Evolutionary conservation across 2,888 invertebrate genomes (phyloP), one percentile per base, ranked within the genome.

Genomic region (Leptarthrus brevirostris): DNA sequence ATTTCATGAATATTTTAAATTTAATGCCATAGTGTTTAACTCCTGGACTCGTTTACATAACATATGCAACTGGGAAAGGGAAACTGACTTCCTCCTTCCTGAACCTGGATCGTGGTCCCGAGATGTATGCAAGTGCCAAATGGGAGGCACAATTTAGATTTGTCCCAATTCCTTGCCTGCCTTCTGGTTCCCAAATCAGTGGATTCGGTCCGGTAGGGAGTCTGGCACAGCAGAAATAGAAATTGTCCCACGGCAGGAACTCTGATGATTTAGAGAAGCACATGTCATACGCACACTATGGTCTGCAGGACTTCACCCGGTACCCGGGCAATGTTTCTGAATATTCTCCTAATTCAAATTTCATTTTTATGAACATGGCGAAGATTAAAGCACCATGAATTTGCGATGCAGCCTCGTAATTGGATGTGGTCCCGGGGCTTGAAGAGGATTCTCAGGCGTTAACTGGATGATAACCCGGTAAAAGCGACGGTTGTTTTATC

Each of bases 1-100:
- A 54, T 71, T 71, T 71, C 71, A 71, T 71, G 71, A 71, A 71
- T 71, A 71, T 71, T 71, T 71, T 71, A 71, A 71, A 54, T 71
- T 71, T 53, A 71, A 71, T 40, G 52, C 34, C 52, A 52, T n/a
- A 49, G 24, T 18, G 30, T 52, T 20, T 52, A 34, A 24, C 30
- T 52, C 69, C 30, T 16, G 44, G 6, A 16, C 18, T n/a, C 18
- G 30, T 12, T 69, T 52, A 18, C 30, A 69, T 69, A 49, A 69
- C 52, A 34, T 69, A 69, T 69, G 69, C 40, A 40, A 12, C 12
- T 40, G 3, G 40, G n/a, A 40, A 40, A 40, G 40, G 40, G 40
- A n/a, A 40, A 12, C n/a, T n/a, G n/a, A n/a, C n/a, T n/a, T n/a
- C n/a, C n/a, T n/a, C n/a, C n/a, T n/a, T n/a, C n/a, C n/a, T n/a